Percentiles rank a stretch among this genome's conserved stretches.
phyloP scores from a whole-genome alignment of 1,140 invertebrate species.

The Temnothorax nylanderi region DNA sequence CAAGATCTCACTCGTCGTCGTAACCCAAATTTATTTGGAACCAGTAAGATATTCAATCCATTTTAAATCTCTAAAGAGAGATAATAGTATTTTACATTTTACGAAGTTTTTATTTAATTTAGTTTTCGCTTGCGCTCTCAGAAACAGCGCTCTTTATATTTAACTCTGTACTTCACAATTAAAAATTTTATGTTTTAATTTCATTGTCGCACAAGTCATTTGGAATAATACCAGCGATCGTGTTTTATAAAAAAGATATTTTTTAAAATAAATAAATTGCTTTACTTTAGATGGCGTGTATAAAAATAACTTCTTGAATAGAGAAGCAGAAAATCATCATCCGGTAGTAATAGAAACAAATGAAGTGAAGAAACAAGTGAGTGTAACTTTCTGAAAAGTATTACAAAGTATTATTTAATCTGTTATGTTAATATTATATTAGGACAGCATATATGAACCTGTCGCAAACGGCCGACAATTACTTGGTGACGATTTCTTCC shows the following conservation, averaged over 20 bases:
- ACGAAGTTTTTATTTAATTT: neutral
- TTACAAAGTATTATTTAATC: conserved; percentile 12
- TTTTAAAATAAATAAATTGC: neutral
- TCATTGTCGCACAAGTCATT: neutral
- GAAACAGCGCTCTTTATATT: no score
- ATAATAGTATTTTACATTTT: conserved; percentile 7
- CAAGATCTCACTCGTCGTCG: neutral
- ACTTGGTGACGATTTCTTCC: conserved; percentile 72
- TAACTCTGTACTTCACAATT: neutral
- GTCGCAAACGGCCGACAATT: conserved; percentile 60
- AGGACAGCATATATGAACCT: conserved; percentile 34
- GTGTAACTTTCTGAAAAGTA: conserved; percentile 14
- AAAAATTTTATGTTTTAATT: neutral
- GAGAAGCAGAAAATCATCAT: conserved; percentile 40
- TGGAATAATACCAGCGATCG: neutral
- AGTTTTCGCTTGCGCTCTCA: neutral
- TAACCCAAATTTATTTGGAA: neutral
- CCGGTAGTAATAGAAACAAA: conserved; percentile 49
- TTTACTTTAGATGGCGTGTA: neutral
- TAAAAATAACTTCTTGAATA: neutral
- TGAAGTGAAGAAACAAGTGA: conserved; percentile 6
- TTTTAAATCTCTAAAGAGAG: neutral
- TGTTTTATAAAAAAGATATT: neutral
- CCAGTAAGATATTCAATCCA: neutral
- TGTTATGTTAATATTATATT: neutral